Conservation (phyloP, 2,888 invertebrate genomes). For the Drosophila stalkeri region DNA sequence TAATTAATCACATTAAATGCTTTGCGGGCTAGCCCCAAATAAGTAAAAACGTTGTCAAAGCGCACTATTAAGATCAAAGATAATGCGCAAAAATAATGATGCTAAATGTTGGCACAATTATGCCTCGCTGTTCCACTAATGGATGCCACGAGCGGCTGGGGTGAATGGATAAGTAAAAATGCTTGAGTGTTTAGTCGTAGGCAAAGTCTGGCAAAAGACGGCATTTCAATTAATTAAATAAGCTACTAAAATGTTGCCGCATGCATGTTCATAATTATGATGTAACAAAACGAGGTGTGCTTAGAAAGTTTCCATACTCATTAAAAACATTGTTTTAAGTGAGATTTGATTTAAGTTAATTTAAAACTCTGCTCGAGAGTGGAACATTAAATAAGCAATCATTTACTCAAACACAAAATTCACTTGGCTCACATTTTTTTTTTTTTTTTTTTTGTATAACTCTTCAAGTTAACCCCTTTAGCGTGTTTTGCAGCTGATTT, state of each 20-base stretch:
- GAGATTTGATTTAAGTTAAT: neutral
- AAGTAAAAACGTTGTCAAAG: conserved; percentile 58
- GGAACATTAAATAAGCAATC: neutral
- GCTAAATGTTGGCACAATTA: conserved; percentile 71
- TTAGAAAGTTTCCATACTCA: neutral
- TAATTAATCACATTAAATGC: conserved; percentile 76
- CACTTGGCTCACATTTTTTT: no score
- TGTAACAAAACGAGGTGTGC: conserved; percentile 13
- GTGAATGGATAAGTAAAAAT: conserved; percentile 4
- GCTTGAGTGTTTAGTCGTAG: conserved; percentile 3
- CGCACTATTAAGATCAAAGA: conserved; percentile 76
- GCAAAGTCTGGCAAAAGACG: conserved; percentile 16
- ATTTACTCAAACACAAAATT: neutral
- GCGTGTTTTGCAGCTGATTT: conserved; percentile 26
- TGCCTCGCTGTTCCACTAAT: conserved; percentile 63
- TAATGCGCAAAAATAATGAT: conserved; percentile 72
- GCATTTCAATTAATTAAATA: conserved; percentile 67
- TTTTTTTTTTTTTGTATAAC: conserved; percentile 9
- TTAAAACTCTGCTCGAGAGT: neutral
- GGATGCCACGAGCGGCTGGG: conserved; percentile 26
- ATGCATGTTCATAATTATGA: conserved; percentile 34
- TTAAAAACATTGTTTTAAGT: neutral
- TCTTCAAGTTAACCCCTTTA: neutral
- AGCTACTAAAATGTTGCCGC: conserved; percentile 25
- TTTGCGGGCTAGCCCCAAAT: conserved; percentile 31